Base-by-base conservation (phyloP, 1,140 invertebrate genomes). In the Prorops nasuta region DNA sequence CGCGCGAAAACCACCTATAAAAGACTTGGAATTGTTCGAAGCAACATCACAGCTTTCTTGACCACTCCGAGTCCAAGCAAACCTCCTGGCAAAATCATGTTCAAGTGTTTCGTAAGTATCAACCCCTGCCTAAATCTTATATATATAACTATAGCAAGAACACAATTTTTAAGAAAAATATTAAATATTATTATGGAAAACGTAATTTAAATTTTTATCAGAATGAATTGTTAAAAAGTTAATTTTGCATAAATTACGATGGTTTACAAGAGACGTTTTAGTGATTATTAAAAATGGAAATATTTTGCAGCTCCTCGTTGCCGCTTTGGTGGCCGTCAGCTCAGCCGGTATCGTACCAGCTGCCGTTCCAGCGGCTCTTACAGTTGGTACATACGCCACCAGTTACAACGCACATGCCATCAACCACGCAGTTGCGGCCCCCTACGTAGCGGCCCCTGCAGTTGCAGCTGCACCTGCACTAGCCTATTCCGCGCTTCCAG, bases 321-420 rank as follows among this genome's bases (percentile, higher is more conserved):
- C 74, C 51, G 64, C 79, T 39, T 59, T 75, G n/a, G 68, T 72
- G 45, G 78, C 63, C 49, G 72, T 40, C 40, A 76, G 53, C 21
- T 74, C 51, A 47, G 79, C 50, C 15, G 64, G 67, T 52, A 66
- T 71, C 40, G 60, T 60, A 47, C 53, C 69, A 32, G 74, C 76
- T 2, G 70, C 76, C 0, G 69, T 79, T n/a, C 77, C 81, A 14
- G 73, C 81, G 16, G 81, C 81, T 3, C 72, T 79, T 38, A 77
- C 74, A 21, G 69, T 84, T 1, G 82, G 82, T 2, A 83, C 83
- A 1, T 82, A 82, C 41, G 83, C 82, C 12, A 79, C 71, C 51
- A 84, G 81, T 16, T 85, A 84, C 73, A 83, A 81, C 22, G 81
- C 83, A 0, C 83, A 84, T 56, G 71, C 80, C 9, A 69, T 84